Base-by-base conservation (phyloP, 2,113 vertebrate species). In the Crotalus helleri region DNA sequence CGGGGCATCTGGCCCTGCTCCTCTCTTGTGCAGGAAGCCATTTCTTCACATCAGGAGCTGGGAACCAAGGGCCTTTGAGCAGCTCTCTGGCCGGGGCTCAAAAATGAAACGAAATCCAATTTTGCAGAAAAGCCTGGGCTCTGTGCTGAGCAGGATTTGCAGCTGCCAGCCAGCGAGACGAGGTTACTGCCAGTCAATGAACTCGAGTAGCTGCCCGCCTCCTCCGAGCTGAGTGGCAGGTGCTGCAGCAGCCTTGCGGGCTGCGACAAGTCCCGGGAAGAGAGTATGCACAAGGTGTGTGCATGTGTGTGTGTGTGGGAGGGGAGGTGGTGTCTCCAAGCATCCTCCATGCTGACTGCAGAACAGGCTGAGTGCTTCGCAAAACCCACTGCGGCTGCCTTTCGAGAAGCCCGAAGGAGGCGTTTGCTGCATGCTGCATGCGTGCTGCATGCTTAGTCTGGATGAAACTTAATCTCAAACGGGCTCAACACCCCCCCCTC, bases 111-210 rank as follows among this genome's bases (percentile, higher is more conserved):
- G 46, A 86, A 61, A 21, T n/a, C 61, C 33, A 81, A 81, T 44
- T 19, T 85, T 5, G 90, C 57, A 3, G 49, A 61, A 19, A 15
- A 86, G 9, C 51, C 11, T 39, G 6, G 12, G 44, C 55, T 29
- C 49, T 26, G 23, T 29, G 49, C 24, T n/a, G 26, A 8, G 88
- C 74, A 26, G 94, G 94, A 0, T 93, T 90, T 59, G 90, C 95
- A 1, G 95, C 89, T 55, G 88, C 74, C 88, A 91, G 92, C 4
- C 46, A 44, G 33, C 33, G 33, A 44, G 74, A 39, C 17, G 1
- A 93, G 95, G 97, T 97, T 97, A 97, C 96, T 97, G 93, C 94
- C 97, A 97, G 96, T 95, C 97, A 96, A 94, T 96, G 97, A 96
- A 97, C 96, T 95, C 21, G 1, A 96, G 96, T 97, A 96, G 96